phyloP scores from a whole-genome alignment of 1,140 invertebrate species.

The Bombyx mori region DNA sequence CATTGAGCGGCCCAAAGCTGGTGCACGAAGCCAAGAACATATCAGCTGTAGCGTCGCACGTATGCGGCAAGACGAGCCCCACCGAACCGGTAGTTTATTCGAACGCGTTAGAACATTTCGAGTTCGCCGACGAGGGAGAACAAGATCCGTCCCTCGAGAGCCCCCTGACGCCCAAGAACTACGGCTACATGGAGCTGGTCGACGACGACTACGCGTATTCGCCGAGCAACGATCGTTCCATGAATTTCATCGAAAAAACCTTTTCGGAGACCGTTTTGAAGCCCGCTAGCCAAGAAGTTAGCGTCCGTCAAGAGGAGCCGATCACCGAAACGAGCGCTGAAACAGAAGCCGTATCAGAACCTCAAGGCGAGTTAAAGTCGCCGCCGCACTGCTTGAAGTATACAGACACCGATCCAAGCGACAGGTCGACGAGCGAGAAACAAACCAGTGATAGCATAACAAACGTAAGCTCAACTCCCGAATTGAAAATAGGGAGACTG shows the following conservation, averaged over 20 bases:
- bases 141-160: conserved; percentile 47
- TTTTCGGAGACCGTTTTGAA: conserved; percentile 49
- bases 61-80: conserved; percentile 43
- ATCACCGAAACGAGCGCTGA: conserved; percentile 1
- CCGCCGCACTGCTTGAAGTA: conserved; percentile 18
- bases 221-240: conserved; percentile 59
- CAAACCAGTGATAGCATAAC: conserved; percentile 5
- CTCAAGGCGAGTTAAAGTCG: conserved; percentile 15
- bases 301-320: conserved; percentile 9
- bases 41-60: conserved; percentile 40
- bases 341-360: conserved; percentile 8
- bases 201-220: conserved; percentile 56
- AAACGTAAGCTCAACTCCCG: conserved; percentile 3
- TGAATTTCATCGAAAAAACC: conserved; percentile 72
- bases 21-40: conserved; percentile 58
- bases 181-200: conserved; percentile 60
- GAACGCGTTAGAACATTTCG: conserved; percentile 53
- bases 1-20: conserved; percentile 46
- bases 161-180: conserved; percentile 39
- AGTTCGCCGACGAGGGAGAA: conserved; percentile 59
- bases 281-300: conserved; percentile 24
- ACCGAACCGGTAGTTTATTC: conserved; percentile 41
- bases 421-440: conserved; percentile 21
- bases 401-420: conserved; percentile 18
- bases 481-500: conserved; percentile 53